Base-by-base conservation (phyloP, 2,888 invertebrate genomes). In the Perithous albicinctus region DNA sequence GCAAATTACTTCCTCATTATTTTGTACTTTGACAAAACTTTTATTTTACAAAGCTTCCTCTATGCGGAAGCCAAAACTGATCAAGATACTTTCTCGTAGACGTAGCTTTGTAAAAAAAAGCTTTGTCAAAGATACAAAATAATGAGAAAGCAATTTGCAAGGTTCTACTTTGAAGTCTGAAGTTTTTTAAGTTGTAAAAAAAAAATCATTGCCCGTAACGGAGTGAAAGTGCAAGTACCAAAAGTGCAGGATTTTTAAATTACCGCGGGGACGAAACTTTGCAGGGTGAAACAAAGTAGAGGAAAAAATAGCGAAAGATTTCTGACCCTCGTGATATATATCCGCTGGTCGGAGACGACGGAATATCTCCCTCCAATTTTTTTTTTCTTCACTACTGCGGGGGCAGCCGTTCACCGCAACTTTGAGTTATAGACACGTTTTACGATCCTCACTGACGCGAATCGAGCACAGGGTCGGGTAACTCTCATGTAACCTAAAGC, bases 401-500 rank as follows among this genome's bases (percentile, higher is more conserved):
- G 48, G 38, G 54, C 54, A 41, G 56, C 61, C 66, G 66, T 15
- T 54, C 64, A 56, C 75, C 75, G 75, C 56, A 66, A 67, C 43
- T 76, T 67, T 76, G 75, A 76, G 75, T 76, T 76, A 76, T 76
- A 32, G 75, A 66, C 43, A 18, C 75, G 66, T 43, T 76, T 67
- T 46, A 67, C 66, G 63, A 51, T 67, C 75, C 67, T 46, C 59
- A 67, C 56, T 76, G 75, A 67, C 75, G 75, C 43, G 66, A 15
- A 23, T 67, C 75, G 66, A 75, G 63, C 29, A 54, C 26, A 15
- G 48, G 56, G 67, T 56, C 35, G 46, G 59, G 29, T 63, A 51
- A 38, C 48, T 51, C 51, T 12, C 10, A 10, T 26, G 10, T 51
- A n/a, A 56, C 41, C 29, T n/a, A 12, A 59, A 76, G 32, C 66